Evolutionary conservation across 2,113 vertebrate genomes (phyloP).

Genomic region (Perca flavescens): DNA sequence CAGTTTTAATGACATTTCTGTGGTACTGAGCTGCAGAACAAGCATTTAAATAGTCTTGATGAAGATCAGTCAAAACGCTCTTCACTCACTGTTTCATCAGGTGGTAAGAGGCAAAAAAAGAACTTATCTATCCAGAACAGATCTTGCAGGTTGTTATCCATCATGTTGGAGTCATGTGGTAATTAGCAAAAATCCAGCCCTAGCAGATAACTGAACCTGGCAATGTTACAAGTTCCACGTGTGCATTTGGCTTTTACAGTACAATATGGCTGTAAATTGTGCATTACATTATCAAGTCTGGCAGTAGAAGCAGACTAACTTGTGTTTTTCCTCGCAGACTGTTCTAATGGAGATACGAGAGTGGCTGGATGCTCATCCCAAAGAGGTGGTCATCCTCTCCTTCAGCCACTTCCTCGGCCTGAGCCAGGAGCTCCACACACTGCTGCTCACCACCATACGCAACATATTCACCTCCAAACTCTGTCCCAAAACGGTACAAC

Average conservation of each 20-base stretch:
- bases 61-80: not conserved
- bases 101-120: not conserved
- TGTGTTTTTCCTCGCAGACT: conserved; percentile 65
- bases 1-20: not conserved
- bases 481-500: conserved; percentile 81
- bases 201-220: too few species aligned
- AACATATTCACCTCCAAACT: conserved; percentile 82
- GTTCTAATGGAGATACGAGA: conserved; percentile 82
- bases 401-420: conserved; percentile 86
- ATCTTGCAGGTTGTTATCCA: not conserved
- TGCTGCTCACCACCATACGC: conserved; percentile 81
- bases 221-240: not conserved
- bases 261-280: not conserved
- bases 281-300: too few species aligned
- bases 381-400: conserved; percentile 85
- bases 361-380: conserved; percentile 85
- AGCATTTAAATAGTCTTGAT: not conserved
- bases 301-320: not conserved
- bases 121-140: not conserved
- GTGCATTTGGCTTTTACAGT: not conserved
- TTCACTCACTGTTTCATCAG: not conserved
- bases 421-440: conserved; percentile 79
- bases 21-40: not conserved
- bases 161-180: not conserved
- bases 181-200: not conserved